A percentile compares a stretch with the other conserved stretches of the same genome.
Conservation (phyloP, 1,140 invertebrate genomes). For the Camponotus vicinus region DNA sequence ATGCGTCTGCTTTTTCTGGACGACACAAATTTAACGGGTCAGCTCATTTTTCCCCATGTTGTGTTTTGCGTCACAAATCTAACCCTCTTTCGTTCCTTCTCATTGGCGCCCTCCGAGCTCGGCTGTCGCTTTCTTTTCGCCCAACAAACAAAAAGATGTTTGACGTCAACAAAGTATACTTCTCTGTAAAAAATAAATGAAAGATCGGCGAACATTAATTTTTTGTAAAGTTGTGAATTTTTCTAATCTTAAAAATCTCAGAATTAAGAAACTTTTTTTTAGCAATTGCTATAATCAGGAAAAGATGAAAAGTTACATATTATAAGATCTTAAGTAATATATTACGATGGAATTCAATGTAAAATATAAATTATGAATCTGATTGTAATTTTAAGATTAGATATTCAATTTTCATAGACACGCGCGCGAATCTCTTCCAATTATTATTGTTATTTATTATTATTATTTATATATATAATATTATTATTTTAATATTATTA, state of each 20-base stretch:
- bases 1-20: conserved; percentile 32
- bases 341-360: neutral
- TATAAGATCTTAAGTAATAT: neutral
- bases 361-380: conserved; percentile 1
- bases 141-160: neutral
- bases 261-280: conserved; percentile 12
- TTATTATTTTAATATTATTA: neutral
- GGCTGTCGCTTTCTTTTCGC: conserved; percentile 12
- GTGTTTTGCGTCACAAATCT: conserved; percentile 19
- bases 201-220: neutral
- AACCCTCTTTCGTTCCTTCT: conserved; percentile 19
- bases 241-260: neutral
- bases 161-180: conserved; percentile 1
- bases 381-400: conserved; percentile 37
- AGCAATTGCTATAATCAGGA: neutral
- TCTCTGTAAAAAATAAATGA: neutral
- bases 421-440: conserved; percentile 12
- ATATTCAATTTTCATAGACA: neutral
- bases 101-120: neutral
- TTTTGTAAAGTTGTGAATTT: neutral
- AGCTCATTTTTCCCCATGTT: conserved; percentile 21
- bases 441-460: conserved; percentile 23
- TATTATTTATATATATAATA: conserved; percentile 8
- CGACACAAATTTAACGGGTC: conserved; percentile 32
- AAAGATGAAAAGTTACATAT: neutral